Conservation (phyloP, 2,113 vertebrate species). For the Oreochromis tanganicae region DNA sequence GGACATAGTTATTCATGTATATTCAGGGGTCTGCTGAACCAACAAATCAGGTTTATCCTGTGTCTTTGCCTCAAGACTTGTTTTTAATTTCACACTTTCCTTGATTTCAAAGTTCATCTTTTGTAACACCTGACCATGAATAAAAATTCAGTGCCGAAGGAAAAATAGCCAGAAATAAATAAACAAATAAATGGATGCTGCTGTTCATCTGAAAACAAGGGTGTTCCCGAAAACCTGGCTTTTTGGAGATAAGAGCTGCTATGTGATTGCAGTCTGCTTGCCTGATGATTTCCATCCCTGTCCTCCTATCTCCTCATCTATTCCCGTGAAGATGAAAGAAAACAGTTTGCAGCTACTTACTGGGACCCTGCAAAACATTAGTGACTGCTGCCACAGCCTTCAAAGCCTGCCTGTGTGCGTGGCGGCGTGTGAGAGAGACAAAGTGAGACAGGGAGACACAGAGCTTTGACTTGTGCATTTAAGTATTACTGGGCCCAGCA, state of each 20-base stretch:
- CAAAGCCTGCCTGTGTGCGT: conserved; percentile 1
- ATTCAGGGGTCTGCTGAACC: background rate
- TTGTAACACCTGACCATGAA: background rate
- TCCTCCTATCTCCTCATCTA: conserved; percentile 50
- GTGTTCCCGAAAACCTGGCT: conserved; percentile 41
- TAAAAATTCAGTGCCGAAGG: background rate
- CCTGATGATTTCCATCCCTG: conserved; percentile 42
- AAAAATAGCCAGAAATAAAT: background rate
- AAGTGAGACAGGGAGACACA: background rate
- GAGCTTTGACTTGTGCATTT: background rate
- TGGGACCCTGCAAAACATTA: conserved; percentile 58
- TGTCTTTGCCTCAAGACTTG: background rate
- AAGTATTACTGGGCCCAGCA: background rate
- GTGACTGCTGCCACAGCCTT: conserved; percentile 29
- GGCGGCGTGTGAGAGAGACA: background rate
- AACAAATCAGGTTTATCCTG: background rate
- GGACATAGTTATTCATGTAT: background rate
- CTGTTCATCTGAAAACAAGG: conserved; percentile 41
- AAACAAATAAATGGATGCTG: background rate
- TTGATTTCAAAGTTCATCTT: background rate
- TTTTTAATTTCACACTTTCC: background rate
- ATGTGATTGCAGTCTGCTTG: conserved; percentile 29
- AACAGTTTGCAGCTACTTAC: conserved; percentile 62
- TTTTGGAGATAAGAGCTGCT: conserved; percentile 55
- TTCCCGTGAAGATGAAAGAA: conserved; percentile 61